Base-by-base conservation (phyloP, 53 echinoderm and acorn worm genomes). In the Astropecten irregularis region DNA sequence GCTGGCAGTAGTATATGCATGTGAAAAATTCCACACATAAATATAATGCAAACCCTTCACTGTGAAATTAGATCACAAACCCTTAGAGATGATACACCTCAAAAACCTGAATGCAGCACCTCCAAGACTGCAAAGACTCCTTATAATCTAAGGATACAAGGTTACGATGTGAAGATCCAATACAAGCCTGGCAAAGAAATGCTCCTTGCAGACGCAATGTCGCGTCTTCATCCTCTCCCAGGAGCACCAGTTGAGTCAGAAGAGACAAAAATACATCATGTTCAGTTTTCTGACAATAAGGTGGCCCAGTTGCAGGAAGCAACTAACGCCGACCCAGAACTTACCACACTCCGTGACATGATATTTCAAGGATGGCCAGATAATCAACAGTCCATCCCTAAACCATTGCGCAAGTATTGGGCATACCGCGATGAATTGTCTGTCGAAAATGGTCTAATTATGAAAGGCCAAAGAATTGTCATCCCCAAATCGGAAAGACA, bases 11-110 rank as follows among this genome's bases (percentile, higher is more conserved):
- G 93, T 93, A 18, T 85, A 66, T 40, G 93, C 63, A 8, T 83
- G 90, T 15, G 87, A 90, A 40, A 87, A 90, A 61, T 93, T 88
- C 33, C 95, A 91, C 77, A 85, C 60, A n/a, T 94, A 85, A 63
- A 59, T 91, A 22, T 94, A 91, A 76, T 88, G 94, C 21, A 81
- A 69, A 22, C 40, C 68, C n/a, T 16, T 13, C 42, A 68, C 47
- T 40, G 69, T 44, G 3, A 7, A 68, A 68, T 40, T 25, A 25
- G 94, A 94, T 40, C 94, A 94, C 58, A 88, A 89, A 63, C 91
- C 95, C 9, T 63, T 94, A 1, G 91, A 88, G 46, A 85, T 64
- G 77, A 94, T 94, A 44, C 85, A 90, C 44, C 49, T 58, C 30
- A 93, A 93, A 68, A 87, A 87, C 53, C 50, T 93, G n/a, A 57